Evolutionary conservation across 2,113 vertebrate species (phyloP).

Genomic region (Epinephelus moara): DNA sequence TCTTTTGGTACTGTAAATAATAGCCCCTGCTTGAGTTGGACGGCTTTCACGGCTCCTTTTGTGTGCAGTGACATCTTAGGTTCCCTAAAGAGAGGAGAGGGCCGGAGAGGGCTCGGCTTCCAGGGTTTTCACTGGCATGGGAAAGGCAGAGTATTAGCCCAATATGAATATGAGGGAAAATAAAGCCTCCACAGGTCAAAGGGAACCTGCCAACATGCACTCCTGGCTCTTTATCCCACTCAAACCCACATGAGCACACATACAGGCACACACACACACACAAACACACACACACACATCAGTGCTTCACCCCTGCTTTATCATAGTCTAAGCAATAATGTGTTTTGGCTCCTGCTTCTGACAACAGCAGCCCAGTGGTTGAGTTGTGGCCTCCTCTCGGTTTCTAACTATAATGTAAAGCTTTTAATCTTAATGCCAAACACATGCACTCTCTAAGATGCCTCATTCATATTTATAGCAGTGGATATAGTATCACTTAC

Average conservation of each 20-base stretch:
- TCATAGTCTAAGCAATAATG: constrained; percentile 55
- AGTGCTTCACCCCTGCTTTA: constrained; percentile 28
- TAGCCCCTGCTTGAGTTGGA: constrained; percentile 84
- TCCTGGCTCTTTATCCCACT: constrained; percentile 62
- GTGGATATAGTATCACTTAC: constrained; percentile 36
- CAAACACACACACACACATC: constrained; percentile 7
- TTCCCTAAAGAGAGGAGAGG: constrained; percentile 77
- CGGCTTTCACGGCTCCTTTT: constrained; percentile 80
- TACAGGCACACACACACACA: constrained; percentile 34
- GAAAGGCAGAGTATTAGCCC: constrained; percentile 73
- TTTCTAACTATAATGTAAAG: constrained; percentile 42
- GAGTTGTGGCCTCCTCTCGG: constrained; percentile 34
- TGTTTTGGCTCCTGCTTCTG: constrained; percentile 53
- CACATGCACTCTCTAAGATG: constrained; percentile 54
- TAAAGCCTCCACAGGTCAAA: constrained; percentile 75
- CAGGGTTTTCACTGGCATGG: constrained; percentile 78
- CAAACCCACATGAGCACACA: constrained; percentile 56
- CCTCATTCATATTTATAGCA: constrained; percentile 55
- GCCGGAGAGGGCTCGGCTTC: constrained; percentile 67
- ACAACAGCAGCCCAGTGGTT: constrained; percentile 35
- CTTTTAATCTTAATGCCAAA: constrained; percentile 71
- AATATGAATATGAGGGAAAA: constrained; percentile 76
- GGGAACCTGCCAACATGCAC: constrained; percentile 71
- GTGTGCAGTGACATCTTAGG: constrained; percentile 79
- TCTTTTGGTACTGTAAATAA: constrained; percentile 84